These are phyloP conservation scores for Schizopygopsis malacanthus DNA, from an alignment of 2,797 vertebrate genomes.

Conservation along the genomic window DNA sequence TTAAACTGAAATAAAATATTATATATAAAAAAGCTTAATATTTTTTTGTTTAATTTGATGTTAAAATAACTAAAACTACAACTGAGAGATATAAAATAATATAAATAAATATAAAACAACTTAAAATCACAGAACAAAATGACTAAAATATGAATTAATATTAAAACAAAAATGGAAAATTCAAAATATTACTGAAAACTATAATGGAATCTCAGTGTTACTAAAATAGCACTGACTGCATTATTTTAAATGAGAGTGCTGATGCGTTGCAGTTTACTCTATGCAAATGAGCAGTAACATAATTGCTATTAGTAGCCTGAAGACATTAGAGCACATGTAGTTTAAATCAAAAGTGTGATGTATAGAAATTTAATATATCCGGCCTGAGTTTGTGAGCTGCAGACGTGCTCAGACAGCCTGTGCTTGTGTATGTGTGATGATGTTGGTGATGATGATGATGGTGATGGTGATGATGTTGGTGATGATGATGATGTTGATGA, in stretches of 20 bases:
- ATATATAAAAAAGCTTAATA: neutral
- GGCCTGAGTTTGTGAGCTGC: neutral
- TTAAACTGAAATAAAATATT: neutral
- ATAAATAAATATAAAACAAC: no score
- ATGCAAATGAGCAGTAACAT: neutral
- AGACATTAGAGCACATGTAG: neutral
- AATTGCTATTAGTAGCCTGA: neutral
- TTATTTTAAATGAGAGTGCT: neutral
- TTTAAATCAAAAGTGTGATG: neutral
- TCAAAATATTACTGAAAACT: no score
- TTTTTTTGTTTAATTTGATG: neutral
- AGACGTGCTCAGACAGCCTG: neutral
- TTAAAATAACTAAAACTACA: neutral
- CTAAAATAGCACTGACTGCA: no score
- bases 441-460: no score
- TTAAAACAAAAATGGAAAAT: neutral
- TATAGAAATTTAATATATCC: neutral
- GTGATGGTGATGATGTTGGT: no score
- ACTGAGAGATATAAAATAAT: neutral
- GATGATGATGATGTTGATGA: no score
- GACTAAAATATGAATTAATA: neutral
- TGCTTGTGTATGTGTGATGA: neutral
- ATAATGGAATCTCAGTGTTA: no score
- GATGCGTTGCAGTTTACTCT: no score
- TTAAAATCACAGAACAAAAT: neutral